These are phyloP conservation scores for Cydia splendana DNA, from an alignment of 1,140 invertebrate genomes.

Conservation along the genomic window DNA sequence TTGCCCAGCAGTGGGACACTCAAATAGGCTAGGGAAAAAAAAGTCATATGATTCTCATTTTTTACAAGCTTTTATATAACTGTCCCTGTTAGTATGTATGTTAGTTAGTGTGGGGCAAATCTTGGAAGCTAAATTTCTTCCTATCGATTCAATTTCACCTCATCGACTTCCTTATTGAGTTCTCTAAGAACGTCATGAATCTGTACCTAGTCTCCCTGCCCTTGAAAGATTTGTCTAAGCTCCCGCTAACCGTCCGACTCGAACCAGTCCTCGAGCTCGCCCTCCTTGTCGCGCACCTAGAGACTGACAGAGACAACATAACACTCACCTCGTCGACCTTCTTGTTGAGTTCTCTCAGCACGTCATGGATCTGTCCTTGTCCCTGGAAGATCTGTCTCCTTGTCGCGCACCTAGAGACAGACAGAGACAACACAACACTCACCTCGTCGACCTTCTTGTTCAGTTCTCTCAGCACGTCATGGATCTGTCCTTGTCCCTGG, in stretches of 20 bases:
- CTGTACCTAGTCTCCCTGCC: constrained; percentile 91
- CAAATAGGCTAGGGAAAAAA: too few relatives aligned
- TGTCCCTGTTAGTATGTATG: too few relatives aligned
- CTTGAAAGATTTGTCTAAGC: constrained; percentile 96
- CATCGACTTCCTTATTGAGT: constrained; percentile 92
- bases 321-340: constrained; percentile 93
- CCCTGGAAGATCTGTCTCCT: constrained; percentile 95
- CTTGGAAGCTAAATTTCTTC: too few relatives aligned
- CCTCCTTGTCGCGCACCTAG: constrained; percentile 81
- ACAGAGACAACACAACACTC: constrained; percentile 39
- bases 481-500: constrained; percentile 91
- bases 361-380: constrained; percentile 91
- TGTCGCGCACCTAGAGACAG: constrained; percentile 81
- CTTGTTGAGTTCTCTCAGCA: constrained; percentile 86
- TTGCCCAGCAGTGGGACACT: too few relatives aligned
- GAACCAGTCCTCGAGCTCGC: constrained; percentile 92
- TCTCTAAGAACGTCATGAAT: constrained; percentile 89
- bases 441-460: constrained; percentile 95
- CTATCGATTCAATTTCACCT: too few relatives aligned
- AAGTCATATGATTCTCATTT: too few relatives aligned
- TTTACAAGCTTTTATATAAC: too few relatives aligned
- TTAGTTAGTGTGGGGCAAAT: too few relatives aligned
- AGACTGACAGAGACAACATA: too few relatives aligned
- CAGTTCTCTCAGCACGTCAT: constrained; percentile 87
- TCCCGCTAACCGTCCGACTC: too few relatives aligned